Evolutionary conservation across 2,113 vertebrate genomes (phyloP).

Genomic region (Coracopsis vasa): DNA sequence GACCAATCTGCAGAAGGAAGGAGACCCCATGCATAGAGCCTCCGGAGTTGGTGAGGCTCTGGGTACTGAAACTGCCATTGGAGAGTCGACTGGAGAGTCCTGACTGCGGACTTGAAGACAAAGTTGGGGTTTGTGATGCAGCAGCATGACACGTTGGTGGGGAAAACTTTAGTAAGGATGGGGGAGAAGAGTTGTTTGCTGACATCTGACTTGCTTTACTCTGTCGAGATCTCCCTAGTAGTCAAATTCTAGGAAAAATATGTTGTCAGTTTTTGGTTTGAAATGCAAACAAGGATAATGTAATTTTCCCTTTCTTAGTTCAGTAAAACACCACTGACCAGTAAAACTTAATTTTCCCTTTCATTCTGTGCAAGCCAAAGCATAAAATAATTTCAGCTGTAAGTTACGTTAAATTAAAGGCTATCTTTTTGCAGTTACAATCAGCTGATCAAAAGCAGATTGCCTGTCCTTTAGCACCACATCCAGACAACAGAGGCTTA

Average conservation of each 20-base stretch:
- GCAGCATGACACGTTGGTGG: conserved; percentile 82
- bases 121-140: conserved; percentile 78
- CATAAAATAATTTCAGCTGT: conserved; percentile 51
- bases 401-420: conserved; percentile 52
- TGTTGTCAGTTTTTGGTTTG: conserved; percentile 3
- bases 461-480: conserved; percentile 61
- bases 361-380: conserved; percentile 59
- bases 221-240: conserved; percentile 44
- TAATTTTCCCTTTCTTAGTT: conserved; percentile 57
- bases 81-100: conserved; percentile 88
- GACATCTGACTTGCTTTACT: conserved; percentile 92
- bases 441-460: conserved; percentile 64
- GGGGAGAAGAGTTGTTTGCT: conserved; percentile 89
- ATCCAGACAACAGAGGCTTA: conserved; percentile 42
- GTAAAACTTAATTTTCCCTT: conserved; percentile 59
- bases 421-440: conserved; percentile 37
- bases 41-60: conserved; percentile 91
- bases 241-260: conserved; percentile 51
- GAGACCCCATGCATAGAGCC: conserved; percentile 91
- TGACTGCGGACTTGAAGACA: conserved; percentile 85
- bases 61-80: conserved; percentile 90
- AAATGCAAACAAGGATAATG: not conserved
- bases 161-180: conserved; percentile 90
- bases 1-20: conserved; percentile 95
- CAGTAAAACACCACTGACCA: conserved; percentile 37